phyloP scores from a whole-genome alignment of 2,888 invertebrate genomes.

The Cerceris ruficornis region DNA sequence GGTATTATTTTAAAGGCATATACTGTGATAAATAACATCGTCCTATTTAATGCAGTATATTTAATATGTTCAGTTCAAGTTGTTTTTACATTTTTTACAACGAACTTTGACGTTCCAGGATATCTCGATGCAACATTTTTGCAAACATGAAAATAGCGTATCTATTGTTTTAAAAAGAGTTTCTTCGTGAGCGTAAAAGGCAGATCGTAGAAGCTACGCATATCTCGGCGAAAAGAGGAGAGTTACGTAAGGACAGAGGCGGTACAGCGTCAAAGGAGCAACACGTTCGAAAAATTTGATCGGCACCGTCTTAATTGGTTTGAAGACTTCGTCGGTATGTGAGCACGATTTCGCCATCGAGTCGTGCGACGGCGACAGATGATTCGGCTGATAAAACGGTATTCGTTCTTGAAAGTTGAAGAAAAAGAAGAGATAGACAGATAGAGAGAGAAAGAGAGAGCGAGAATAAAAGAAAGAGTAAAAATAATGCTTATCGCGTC shows the following conservation, averaged over 20 bases:
- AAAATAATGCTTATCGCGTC: constrained; percentile 2
- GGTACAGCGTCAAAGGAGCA: constrained; percentile 47
- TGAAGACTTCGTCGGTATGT: constrained; percentile 37
- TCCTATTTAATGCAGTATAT: no score
- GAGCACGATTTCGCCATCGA: constrained; percentile 45
- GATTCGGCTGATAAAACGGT: constrained; percentile 45
- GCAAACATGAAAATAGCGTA: no score
- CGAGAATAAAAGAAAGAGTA: not conserved
- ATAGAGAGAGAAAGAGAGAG: not conserved
- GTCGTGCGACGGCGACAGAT: constrained; percentile 37
- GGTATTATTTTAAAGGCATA: no score
- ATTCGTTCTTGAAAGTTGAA: constrained; percentile 15
- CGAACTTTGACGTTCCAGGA: no score
- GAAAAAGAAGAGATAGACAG: not conserved
- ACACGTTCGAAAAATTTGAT: constrained; percentile 54
- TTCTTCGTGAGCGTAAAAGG: not conserved
- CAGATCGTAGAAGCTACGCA: not conserved
- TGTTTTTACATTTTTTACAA: no score
- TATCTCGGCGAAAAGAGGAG: not conserved
- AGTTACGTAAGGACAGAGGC: constrained; percentile 38
- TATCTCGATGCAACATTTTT: no score
- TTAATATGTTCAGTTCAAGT: no score
- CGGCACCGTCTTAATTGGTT: constrained; percentile 51
- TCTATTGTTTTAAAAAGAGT: no score
- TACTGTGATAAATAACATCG: no score